Evolutionary conservation across 2,113 vertebrate species (phyloP).

Genomic region (Triplophysa siluroides): DNA sequence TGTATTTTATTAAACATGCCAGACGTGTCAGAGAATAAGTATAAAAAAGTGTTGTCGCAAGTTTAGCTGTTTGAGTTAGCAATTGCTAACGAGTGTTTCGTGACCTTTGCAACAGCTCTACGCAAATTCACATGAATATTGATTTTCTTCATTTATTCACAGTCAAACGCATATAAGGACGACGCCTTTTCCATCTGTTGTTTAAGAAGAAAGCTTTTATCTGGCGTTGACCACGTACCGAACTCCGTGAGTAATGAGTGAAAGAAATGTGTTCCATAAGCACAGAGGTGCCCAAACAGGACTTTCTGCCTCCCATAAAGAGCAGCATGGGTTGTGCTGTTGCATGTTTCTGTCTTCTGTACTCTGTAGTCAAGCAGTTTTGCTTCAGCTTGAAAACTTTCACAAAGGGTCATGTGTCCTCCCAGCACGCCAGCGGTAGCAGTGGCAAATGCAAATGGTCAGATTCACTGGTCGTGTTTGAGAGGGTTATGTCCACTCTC

Average conservation of each 20-base stretch:
- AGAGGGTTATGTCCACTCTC: slow-evolving; percentile 33
- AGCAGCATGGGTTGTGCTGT: slow-evolving; percentile 33
- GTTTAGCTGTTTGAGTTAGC: neutral
- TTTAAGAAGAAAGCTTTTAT: slow-evolving; percentile 42
- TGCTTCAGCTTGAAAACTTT: slow-evolving; percentile 47
- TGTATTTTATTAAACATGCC: neutral
- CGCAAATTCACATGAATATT: slow-evolving; percentile 15
- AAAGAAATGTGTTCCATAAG: slow-evolving; percentile 67
- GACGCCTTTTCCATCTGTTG: slow-evolving; percentile 41
- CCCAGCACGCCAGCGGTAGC: slow-evolving; percentile 10
- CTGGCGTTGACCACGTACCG: slow-evolving; percentile 61
- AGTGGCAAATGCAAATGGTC: slow-evolving; percentile 31
- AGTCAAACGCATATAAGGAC: slow-evolving; percentile 5
- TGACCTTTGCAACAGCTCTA: slow-evolving; percentile 8
- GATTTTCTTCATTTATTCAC: slow-evolving; percentile 30
- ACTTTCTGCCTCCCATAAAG: slow-evolving; percentile 64
- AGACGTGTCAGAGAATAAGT: neutral
- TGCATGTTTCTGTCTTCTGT: slow-evolving; percentile 37
- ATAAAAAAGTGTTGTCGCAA: no score
- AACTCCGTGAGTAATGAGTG: slow-evolving; percentile 68
- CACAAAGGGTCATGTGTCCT: slow-evolving; percentile 38
- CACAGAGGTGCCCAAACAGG: slow-evolving; percentile 68
- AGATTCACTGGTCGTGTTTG: slow-evolving; percentile 16
- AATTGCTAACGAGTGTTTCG: neutral
- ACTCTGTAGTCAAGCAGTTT: slow-evolving; percentile 48